These are phyloP conservation scores for Furnarius figulus DNA, from an alignment of 2,113 vertebrate species.

Conservation along the genomic window DNA sequence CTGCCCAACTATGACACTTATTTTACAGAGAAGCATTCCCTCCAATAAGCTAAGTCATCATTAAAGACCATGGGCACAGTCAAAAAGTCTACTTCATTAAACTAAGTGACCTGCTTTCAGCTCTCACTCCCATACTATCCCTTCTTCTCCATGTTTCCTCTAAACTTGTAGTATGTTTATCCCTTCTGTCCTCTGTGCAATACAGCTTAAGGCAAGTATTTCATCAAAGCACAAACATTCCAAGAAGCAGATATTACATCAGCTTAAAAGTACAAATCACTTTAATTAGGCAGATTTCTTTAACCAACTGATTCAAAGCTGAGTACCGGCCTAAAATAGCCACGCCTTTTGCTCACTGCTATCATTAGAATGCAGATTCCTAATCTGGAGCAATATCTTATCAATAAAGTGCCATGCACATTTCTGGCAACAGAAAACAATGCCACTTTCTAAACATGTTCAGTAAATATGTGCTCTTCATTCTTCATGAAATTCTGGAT, in stretches of 20 bases:
- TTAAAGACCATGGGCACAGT: neutral
- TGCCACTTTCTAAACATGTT: neutral
- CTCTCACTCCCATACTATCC: neutral
- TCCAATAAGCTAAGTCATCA: neutral
- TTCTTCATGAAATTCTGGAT: neutral
- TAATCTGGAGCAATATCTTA: neutral
- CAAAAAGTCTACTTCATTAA: neutral
- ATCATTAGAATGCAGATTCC: neutral
- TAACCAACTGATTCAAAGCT: neutral
- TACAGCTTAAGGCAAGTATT: neutral
- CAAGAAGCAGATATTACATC: neutral
- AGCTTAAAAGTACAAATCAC: neutral
- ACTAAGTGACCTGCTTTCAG: neutral
- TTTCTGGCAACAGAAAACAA: neutral
- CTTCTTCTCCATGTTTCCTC: neutral
- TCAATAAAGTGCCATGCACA: neutral
- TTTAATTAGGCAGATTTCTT: neutral
- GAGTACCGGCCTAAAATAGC: neutral
- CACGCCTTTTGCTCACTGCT: neutral
- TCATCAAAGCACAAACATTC: neutral
- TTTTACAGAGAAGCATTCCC: neutral
- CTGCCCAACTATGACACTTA: neutral
- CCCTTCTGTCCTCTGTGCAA: neutral
- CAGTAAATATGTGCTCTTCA: neutral
- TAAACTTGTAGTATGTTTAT: neutral